A percentile compares a stretch with the other conserved stretches of the same genome.
phyloP scores from a whole-genome alignment of 2,888 invertebrate species.

The Lasioglossum calceatum region DNA sequence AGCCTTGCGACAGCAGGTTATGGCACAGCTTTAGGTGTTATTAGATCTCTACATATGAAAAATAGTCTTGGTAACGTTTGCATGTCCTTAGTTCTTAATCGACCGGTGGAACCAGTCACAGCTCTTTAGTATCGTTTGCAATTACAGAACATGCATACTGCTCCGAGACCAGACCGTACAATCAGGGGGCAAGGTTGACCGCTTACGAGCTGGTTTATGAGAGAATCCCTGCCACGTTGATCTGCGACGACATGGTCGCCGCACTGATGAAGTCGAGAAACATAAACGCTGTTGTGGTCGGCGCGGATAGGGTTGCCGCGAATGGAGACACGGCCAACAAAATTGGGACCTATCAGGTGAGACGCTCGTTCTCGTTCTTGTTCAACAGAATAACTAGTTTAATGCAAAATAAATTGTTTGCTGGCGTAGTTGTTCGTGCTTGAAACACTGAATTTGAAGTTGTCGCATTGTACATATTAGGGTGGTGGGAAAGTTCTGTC shows the following conservation, averaged over 20 bases:
- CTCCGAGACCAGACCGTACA: slow-evolving; percentile 99
- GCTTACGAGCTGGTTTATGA: slow-evolving; percentile 98
- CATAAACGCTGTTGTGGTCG: slow-evolving; percentile 97
- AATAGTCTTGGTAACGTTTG: slow-evolving; percentile 88
- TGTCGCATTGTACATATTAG: no score
- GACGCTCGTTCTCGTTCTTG: not conserved
- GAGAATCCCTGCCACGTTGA: slow-evolving; percentile 95
- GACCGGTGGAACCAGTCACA: not conserved
- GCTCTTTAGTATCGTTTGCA: slow-evolving; percentile 39
- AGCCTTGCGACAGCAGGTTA: slow-evolving; percentile 98
- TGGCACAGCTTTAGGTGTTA: slow-evolving; percentile 98
- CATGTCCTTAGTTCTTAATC: slow-evolving; percentile 33
- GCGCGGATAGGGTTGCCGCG: slow-evolving; percentile 97
- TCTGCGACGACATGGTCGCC: slow-evolving; percentile 98
- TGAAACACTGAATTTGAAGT: no score
- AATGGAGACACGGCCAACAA: slow-evolving; percentile 99
- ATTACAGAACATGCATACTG: slow-evolving; percentile 94
- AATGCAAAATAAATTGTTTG: no score
- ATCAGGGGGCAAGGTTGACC: slow-evolving; percentile 97
- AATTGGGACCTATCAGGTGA: slow-evolving; percentile 96
- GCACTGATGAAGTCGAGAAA: slow-evolving; percentile 93
- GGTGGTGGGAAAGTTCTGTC: no score
- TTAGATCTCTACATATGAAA: slow-evolving; percentile 91
- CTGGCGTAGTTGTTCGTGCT: no score
- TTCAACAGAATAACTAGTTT: no score